Evolutionary conservation across 2,888 invertebrate species (phyloP), one percentile per base, ranked within the genome.

Genomic region (Gnatocerus cornutus): DNA sequence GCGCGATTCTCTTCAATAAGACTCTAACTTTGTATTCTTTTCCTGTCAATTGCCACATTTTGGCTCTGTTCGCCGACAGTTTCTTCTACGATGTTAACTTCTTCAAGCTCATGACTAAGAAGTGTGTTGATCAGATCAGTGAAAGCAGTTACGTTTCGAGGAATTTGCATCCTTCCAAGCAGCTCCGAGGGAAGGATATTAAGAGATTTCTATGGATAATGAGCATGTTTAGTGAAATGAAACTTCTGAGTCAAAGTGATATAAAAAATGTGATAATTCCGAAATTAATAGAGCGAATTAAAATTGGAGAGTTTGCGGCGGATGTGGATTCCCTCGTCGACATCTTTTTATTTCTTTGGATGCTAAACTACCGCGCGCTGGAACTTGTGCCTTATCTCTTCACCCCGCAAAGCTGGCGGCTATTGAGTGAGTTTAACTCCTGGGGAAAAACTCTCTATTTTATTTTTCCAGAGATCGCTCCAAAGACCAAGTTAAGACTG

Each of bases 141-240:
- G 71, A 75, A 27, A 71, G 69, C 52, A 29, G 64, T 27, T 75
- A 73, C 59, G 65, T 52, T 12, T 61, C 77, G 7, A 74, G 71
- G 69, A 66, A 74, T 37, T 13, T 63, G 30, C 70, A 78, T 73
- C 74, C 76, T 29, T 69, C 52, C 8, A 75, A 79, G 29, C 75
- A 79, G 52, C 73, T 79, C 12, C 79, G 86, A 63, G 72, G 76
- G 3, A 87, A 87, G 77, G 87, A 87, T 77, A 78, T 87, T n/a
- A 82, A 83, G 55, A 79, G 84, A 53, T 82, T 87, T 62, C 75
- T 87, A 9, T 86, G 86, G 86, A 77, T 82, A 43, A 71, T 83
- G 27, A 83, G 84, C 73, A 81, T 75, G 64, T 73, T 78, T 33
- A 78, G 85, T 13, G 80, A 84, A 64, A 81, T 81, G 65, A 77